Base-by-base conservation (phyloP, 2,113 vertebrate genomes). In the Peromyscus californicus region DNA sequence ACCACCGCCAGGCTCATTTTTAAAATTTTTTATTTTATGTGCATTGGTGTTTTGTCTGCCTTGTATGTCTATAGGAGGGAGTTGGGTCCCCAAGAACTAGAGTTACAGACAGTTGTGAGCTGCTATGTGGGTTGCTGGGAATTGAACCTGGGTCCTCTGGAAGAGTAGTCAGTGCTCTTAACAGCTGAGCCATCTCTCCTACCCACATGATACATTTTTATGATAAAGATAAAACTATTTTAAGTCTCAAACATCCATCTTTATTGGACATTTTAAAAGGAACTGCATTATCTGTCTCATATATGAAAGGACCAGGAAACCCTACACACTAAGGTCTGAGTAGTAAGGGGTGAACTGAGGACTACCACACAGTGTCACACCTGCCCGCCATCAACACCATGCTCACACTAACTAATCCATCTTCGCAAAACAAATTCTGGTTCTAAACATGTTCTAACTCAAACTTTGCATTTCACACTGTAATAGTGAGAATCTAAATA, bases 401-500 rank as follows among this genome's bases (percentile, higher is more conserved):
- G 22, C 36, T 72, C 16, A 61, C 17, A 72, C 26, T 42, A 75
- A 90, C 1, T 83, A 9, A 67, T 48, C 36, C 87, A 59, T 65
- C 31, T 94, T 31, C 89, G 42, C 22, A 90, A 94, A 96, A 76
- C 21, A 57, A 57, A 39, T 7, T 51, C 5, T 75, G 39, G 92
- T 94, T 84, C 93, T 70, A 94, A 83, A 93, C 5, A 8, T 65
- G 90, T 91, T 61, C 89, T 39, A 96, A 63, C 24, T 90, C 61
- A 84, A 1, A 89, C 4, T 86, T 17, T 15, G 57, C 36, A 92
- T 69, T 80, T 91, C 84, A 91, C 54, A 33, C 57, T 88, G 19
- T 26, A 79, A 79, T 90, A 90, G 10, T 80, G 1, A 82, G 59
- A 94, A 93, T 33, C 45, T 65, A 96, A 93, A 70, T 33, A 76